A percentile compares a stretch with the other conserved stretches of the same genome.
Conservation (phyloP, 2,113 vertebrate species). For the Aphyosemion australe region DNA sequence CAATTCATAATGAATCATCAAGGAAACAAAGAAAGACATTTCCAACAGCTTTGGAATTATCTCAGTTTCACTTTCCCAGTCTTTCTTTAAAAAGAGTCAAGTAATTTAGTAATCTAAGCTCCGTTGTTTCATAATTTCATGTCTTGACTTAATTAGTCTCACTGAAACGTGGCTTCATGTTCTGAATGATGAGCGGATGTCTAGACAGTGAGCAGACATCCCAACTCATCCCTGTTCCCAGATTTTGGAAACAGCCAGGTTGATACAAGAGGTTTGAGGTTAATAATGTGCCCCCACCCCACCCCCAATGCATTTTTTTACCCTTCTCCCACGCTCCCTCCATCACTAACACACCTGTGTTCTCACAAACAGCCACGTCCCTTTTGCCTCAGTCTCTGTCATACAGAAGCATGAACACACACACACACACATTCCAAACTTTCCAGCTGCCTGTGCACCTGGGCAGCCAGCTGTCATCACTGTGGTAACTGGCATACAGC, state of each 20-base stretch:
- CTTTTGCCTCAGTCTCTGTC: conserved; percentile 25
- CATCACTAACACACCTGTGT: conserved; percentile 67
- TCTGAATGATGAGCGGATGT: conserved; percentile 26
- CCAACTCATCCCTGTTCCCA: conserved; percentile 27
- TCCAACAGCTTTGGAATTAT: conserved; percentile 24
- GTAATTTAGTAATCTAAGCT: conserved; percentile 56
- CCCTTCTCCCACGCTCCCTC: conserved; percentile 60
- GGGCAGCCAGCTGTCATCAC: conserved; percentile 73
- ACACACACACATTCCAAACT: conserved; percentile 58
- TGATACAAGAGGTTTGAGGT: conserved; percentile 49
- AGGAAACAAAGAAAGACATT: conserved; percentile 25
- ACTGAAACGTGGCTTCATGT: neutral
- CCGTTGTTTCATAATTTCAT: conserved; percentile 55
- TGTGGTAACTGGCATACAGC: conserved; percentile 71
- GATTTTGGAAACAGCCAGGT: conserved; percentile 29
- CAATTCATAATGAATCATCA: conserved; percentile 48
- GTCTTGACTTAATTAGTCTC: conserved; percentile 47
- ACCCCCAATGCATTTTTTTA: conserved; percentile 9
- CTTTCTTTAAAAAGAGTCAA: conserved; percentile 9
- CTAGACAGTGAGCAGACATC: conserved; percentile 20
- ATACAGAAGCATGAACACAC: conserved; percentile 39
- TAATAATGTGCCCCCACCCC: conserved; percentile 2
- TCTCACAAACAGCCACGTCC: conserved; percentile 44
- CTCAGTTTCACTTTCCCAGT: conserved; percentile 32
- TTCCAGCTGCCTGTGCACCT: conserved; percentile 74